Evolutionary conservation across 2,113 vertebrate genomes (phyloP).

Genomic region (Ciconia stormi): DNA sequence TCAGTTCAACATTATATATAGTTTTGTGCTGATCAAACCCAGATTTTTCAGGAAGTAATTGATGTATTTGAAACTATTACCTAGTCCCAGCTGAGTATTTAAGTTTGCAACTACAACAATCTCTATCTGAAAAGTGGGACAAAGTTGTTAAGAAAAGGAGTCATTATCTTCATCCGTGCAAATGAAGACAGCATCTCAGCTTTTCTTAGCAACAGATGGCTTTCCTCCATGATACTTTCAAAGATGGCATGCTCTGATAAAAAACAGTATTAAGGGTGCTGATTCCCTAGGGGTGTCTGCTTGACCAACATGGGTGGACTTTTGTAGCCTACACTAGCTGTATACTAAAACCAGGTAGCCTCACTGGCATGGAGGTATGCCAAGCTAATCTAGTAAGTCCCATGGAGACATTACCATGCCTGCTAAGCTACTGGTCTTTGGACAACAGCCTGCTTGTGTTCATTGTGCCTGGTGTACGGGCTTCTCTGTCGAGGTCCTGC

Average conservation of each 20-base stretch:
- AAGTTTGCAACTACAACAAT: background rate
- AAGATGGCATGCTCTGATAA: background rate
- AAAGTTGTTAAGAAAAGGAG: background rate
- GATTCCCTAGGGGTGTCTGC: background rate
- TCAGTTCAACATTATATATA: background rate
- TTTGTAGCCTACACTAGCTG: background rate
- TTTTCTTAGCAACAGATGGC: background rate
- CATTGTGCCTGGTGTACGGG: background rate
- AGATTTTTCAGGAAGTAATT: background rate
- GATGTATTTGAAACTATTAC: background rate
- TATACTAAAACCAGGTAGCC: background rate
- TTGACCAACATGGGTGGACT: background rate
- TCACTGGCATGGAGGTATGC: background rate
- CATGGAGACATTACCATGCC: accelerated
- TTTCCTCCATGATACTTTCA: background rate
- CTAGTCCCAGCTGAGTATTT: background rate
- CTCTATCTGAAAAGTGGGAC: background rate
- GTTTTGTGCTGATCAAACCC: background rate
- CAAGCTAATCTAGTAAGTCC: background rate
- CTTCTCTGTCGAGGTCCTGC: accelerated
- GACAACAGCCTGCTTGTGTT: background rate
- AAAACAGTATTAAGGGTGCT: background rate
- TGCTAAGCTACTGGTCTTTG: background rate
- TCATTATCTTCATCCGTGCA: background rate
- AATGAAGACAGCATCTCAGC: background rate